Percentiles rank a stretch among this genome's conserved stretches.
These are phyloP conservation scores for Campylomormyrus numenius DNA, from an alignment of 2,113 vertebrate genomes.

Conservation along the genomic window DNA sequence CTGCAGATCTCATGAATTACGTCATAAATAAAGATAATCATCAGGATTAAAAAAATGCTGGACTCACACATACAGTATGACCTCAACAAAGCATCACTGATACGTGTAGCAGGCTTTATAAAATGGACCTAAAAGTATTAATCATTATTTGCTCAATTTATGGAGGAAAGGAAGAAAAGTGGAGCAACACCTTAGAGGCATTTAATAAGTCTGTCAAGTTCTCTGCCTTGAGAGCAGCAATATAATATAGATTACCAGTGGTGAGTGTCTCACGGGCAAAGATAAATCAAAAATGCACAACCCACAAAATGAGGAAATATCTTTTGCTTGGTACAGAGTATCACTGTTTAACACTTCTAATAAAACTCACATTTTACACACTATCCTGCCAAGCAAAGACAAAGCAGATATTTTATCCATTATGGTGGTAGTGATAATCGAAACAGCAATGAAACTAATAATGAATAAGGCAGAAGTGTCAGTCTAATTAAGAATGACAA, in stretches of 20 bases:
- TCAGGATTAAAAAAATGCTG: background rate
- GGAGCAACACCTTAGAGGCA: slow-evolving; percentile 25
- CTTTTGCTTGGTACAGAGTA: slow-evolving; percentile 11
- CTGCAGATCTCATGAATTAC: background rate
- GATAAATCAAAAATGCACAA: slow-evolving; percentile 52
- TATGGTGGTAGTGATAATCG: background rate
- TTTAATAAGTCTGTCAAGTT: slow-evolving; percentile 26
- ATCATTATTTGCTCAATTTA: slow-evolving; percentile 31
- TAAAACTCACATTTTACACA: slow-evolving; percentile 26
- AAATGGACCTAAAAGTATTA: slow-evolving; percentile 27
- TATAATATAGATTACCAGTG: slow-evolving; percentile 47
- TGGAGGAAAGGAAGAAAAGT: slow-evolving; percentile 25
- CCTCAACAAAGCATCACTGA: slow-evolving; percentile 20
- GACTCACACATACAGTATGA: slow-evolving; percentile 33
- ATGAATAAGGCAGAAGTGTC: background rate
- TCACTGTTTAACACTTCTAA: slow-evolving; percentile 35
- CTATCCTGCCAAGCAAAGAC: background rate
- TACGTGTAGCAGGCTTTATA: slow-evolving; percentile 35
- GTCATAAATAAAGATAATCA: background rate
- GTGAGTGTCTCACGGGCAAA: slow-evolving; percentile 41
- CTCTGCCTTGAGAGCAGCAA: slow-evolving; percentile 32
- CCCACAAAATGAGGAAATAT: slow-evolving; percentile 20
- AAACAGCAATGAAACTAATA: background rate
- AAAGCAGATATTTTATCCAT: background rate
- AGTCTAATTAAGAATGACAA: background rate